A percentile compares a stretch with the other conserved stretches of the same genome.
Evolutionary conservation across 64 coral and sea anemone genomes (phyloP).

Genomic region (Pachyseris speciosa): DNA sequence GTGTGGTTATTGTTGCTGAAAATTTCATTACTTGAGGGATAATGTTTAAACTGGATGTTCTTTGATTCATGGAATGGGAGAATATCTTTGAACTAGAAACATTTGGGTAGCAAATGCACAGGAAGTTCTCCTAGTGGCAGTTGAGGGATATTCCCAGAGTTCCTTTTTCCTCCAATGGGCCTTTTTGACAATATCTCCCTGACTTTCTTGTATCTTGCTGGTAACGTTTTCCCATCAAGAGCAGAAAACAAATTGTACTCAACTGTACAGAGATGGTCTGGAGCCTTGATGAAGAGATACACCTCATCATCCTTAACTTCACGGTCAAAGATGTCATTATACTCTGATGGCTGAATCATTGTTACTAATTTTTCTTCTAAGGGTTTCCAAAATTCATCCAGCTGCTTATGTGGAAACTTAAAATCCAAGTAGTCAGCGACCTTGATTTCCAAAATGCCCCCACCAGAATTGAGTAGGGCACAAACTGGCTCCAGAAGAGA

Average conservation of each 20-base stretch:
- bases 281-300: background rate
- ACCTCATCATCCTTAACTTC: background rate
- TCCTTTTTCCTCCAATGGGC: background rate
- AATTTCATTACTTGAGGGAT: background rate
- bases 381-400: background rate
- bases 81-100: background rate
- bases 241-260: background rate
- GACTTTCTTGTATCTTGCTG: background rate
- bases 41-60: background rate
- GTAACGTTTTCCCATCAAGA: rapidly evolving
- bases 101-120: background rate
- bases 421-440: background rate
- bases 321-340: background rate
- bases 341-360: background rate
- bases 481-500: background rate
- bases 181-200: background rate
- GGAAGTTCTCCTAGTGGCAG: background rate
- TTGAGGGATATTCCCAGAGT: background rate
- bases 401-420: rapidly evolving
- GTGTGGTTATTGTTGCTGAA: background rate
- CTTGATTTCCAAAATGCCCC: background rate
- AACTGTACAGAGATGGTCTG: background rate
- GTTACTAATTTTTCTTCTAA: background rate
- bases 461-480: slow-evolving; percentile 9
- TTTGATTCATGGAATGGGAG: background rate